Evolutionary conservation across 2,888 invertebrate genomes (phyloP).

Genomic region (Himalopsyche anomala): DNA sequence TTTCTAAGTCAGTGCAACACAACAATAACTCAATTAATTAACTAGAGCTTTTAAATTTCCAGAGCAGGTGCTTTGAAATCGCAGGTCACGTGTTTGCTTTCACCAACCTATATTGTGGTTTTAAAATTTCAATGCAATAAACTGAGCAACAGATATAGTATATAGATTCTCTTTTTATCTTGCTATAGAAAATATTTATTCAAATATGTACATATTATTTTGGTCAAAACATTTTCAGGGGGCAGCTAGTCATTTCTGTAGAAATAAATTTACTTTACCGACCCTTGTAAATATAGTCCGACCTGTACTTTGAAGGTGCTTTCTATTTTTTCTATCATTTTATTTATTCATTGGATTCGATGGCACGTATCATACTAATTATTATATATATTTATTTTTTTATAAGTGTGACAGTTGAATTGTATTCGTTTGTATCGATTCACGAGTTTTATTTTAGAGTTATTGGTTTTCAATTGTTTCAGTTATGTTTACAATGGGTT

Average conservation of each 20-base stretch:
- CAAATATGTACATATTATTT: no score
- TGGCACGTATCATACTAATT: neutral
- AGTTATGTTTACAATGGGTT: neutral
- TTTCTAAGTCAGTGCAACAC: no score
- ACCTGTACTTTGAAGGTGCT: neutral
- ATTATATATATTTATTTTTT: constrained; percentile 1
- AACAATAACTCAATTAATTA: no score
- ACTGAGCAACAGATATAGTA: no score
- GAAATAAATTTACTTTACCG: neutral
- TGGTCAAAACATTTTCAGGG: neutral
- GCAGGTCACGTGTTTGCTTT: no score
- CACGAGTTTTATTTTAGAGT: neutral
- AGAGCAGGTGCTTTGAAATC: no score
- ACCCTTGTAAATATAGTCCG: constrained; percentile 26
- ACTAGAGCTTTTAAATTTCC: no score
- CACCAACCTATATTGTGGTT: no score
- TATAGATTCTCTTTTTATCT: no score
- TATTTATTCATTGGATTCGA: constrained; percentile 31
- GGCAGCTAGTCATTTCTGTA: constrained; percentile 20
- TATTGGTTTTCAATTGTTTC: neutral
- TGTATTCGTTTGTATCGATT: constrained; percentile 4
- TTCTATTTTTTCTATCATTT: neutral
- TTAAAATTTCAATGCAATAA: no score
- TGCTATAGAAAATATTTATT: no score
- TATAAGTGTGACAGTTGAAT: constrained; percentile 17